A percentile compares a stretch with the other conserved stretches of the same genome.
Conservation (phyloP, 2,113 vertebrate genomes). For the Dasyurus viverrinus region DNA sequence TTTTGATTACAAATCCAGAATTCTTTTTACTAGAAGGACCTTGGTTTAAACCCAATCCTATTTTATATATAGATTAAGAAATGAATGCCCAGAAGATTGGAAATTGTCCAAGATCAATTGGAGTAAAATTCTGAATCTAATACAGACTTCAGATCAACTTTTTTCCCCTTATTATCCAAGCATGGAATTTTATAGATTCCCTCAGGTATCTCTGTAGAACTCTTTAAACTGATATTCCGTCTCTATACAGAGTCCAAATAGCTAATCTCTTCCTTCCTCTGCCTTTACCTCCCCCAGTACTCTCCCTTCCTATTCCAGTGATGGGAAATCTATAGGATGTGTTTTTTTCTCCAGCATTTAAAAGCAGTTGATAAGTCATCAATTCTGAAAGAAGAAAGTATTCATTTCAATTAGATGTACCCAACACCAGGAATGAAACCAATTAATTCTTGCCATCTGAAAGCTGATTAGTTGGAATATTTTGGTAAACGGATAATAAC, state of each 20-base stretch:
- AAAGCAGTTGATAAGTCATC: slow-evolving; percentile 62
- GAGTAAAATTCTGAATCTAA: neutral
- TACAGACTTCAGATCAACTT: neutral
- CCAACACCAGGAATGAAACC: slow-evolving; percentile 74
- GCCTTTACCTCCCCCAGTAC: neutral
- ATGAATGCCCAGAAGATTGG: neutral
- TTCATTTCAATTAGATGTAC: slow-evolving; percentile 81
- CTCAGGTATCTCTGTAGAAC: neutral
- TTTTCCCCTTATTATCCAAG: neutral
- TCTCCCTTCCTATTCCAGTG: neutral
- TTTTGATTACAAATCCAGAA: slow-evolving; percentile 19
- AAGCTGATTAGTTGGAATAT: slow-evolving; percentile 80
- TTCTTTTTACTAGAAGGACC: neutral
- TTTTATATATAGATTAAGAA: neutral
- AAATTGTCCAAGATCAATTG: neutral
- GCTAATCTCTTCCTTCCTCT: neutral
- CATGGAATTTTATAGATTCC: neutral
- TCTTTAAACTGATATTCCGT: neutral
- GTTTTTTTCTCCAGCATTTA: slow-evolving; percentile 14
- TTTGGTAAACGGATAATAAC: slow-evolving; percentile 80
- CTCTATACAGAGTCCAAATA: neutral
- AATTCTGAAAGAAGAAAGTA: slow-evolving; percentile 58
- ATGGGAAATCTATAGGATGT: slow-evolving; percentile 22
- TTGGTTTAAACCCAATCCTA: neutral
- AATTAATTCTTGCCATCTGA: slow-evolving; percentile 83